Conservation (phyloP, 2,888 invertebrate genomes). For the Galerucella calmariensis region DNA sequence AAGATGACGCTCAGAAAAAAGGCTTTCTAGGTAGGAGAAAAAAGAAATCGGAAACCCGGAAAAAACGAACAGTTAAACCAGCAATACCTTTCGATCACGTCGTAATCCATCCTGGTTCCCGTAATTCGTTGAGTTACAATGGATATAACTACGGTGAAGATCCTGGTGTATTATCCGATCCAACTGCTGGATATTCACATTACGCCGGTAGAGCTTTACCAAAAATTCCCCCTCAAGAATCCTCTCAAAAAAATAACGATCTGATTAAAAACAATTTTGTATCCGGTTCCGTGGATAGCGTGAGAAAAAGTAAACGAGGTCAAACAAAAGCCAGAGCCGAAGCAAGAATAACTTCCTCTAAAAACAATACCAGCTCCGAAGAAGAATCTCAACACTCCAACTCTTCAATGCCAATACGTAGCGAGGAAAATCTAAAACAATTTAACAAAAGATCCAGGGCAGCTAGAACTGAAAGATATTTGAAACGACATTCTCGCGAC, state of each 20-base stretch:
- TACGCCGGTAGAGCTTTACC: constrained; percentile 53
- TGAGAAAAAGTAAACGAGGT: constrained; percentile 70
- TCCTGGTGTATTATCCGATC: constrained; percentile 71
- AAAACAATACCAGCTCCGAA: constrained; percentile 76
- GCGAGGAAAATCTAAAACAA: constrained; percentile 74
- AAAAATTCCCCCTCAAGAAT: constrained; percentile 55
- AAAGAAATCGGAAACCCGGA: constrained; percentile 64
- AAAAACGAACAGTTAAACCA: constrained; percentile 68
- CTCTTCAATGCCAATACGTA: constrained; percentile 74
- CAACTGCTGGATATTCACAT: constrained; percentile 62
- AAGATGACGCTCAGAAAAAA: constrained; percentile 63
- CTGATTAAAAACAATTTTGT: constrained; percentile 57
- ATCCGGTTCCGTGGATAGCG: constrained; percentile 66
- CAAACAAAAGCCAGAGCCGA: constrained; percentile 75
- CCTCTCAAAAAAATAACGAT: constrained; percentile 57
- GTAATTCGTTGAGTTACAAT: constrained; percentile 47
- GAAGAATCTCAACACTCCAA: constrained; percentile 78
- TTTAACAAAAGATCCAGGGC: constrained; percentile 75
- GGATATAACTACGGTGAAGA: constrained; percentile 61
- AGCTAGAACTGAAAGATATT: constrained; percentile 83
- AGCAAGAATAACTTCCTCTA: constrained; percentile 71
- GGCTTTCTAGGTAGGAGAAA: constrained; percentile 61
- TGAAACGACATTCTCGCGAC: constrained; percentile 78
- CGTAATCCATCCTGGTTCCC: constrained; percentile 60
- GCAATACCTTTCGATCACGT: constrained; percentile 76